Evolutionary conservation across 2,888 invertebrate species (phyloP), one percentile per base, ranked within the genome.

Genomic region (Bibio marci): DNA sequence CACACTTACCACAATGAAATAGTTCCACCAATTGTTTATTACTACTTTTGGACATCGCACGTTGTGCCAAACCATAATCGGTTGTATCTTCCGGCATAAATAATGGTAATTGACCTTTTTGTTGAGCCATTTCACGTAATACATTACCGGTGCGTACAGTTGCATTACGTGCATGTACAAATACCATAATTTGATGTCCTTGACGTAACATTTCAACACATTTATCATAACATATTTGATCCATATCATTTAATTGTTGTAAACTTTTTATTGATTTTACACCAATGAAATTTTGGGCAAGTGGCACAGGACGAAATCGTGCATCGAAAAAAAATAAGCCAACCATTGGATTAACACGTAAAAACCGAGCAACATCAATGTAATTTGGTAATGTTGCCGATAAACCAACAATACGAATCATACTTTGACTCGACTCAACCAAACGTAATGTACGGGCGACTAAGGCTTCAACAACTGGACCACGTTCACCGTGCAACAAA

Each of bases 331-430:
- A 95, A 62, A 92, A 97, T 2, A 97, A 64, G 0, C 95, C 95
- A 27, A 76, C 76, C 56, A 80, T 73, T 0, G 88, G 86, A 63
- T 95, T 95, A 0, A 99, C 98, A 13, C 87, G 69, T 11, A 99
- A 67, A 58, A 99, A 99, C 60, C 73, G 69, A 3, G 97, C 92
- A 19, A 98, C 95, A 63, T 99, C 97, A 4, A 88, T 61, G 58
- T 98, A 99, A 61, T 98, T 98, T 2, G 98, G 98, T 44, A 99
- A 63, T 0, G 98, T 98, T 10, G 98, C 98, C 0, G 97, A 94
- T 30, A 97, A 62, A 0, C 95, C 97, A 2, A 99, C 85, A 44
- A 99, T 95, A 36, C 98, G 71, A 41, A 98, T 95, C 86, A 94
- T 92, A 54, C 77, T 80, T 59, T 91, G 90, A 1, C 83, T 79